These are phyloP conservation scores for Semnornis frantzii DNA, from an alignment of 2,113 vertebrate species.

Conservation along the genomic window DNA sequence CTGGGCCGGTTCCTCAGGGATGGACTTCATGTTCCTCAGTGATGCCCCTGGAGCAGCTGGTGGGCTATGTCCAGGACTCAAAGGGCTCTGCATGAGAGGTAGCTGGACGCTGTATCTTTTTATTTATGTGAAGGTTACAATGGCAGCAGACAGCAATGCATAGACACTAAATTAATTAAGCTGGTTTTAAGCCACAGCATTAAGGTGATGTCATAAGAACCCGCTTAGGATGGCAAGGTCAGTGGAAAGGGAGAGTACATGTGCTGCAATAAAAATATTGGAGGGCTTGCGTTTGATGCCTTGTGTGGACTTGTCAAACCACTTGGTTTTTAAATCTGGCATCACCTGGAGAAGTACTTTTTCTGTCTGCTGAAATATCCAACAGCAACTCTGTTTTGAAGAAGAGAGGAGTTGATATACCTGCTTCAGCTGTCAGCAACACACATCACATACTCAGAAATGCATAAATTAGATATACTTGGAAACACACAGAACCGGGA, in stretches of 20 bases:
- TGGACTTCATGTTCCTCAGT: constrained; percentile 59
- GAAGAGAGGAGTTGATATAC: background rate
- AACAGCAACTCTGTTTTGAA: background rate
- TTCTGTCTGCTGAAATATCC: background rate
- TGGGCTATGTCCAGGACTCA: constrained; percentile 1
- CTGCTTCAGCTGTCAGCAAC: background rate
- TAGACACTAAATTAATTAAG: constrained; percentile 44
- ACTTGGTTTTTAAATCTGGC: background rate
- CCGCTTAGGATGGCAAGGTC: constrained; percentile 68
- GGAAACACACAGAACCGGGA: background rate
- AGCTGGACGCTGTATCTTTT: constrained; percentile 26
- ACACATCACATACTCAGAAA: background rate
- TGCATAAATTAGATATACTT: background rate
- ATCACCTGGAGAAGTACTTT: background rate
- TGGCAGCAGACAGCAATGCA: background rate
- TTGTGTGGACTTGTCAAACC: background rate
- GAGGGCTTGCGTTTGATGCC: background rate
- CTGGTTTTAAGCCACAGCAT: constrained; percentile 59
- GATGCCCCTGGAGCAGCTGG: constrained; percentile 11
- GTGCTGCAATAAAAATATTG: background rate
- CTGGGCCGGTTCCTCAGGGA: constrained; percentile 58
- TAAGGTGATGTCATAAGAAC: constrained; percentile 74
- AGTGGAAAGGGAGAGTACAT: constrained; percentile 51
- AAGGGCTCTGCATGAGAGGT: constrained; percentile 55
- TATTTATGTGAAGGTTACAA: constrained; percentile 59